Base-by-base conservation (phyloP, 2,888 invertebrate genomes). In the Tetanocera ferruginea region DNA sequence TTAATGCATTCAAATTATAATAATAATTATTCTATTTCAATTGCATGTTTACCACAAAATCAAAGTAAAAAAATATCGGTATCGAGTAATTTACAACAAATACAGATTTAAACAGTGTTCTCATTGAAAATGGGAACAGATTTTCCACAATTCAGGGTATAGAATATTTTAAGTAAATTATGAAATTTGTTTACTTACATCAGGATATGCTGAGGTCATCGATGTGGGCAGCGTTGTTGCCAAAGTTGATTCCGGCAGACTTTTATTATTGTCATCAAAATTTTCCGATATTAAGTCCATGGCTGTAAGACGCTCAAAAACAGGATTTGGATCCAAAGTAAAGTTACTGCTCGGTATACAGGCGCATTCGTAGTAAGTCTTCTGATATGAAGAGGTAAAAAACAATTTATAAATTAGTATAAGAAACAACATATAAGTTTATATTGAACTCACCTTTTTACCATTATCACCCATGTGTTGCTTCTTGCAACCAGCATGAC, bases 401-500 rank as follows among this genome's bases (percentile, higher is more conserved):
- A 3, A n/a, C 57, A 9, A 57, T 34, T 8, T 62, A 31, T 23
- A 79, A 51, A n/a, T 28, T 37, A 6, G 51, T 3, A 64, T 31
- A 2, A 23, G 1, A 55, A 55, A 52, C n/a, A n/a, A n/a, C n/a
- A 52, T 17, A 11, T 17, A 19, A 5, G 23, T 2, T 55, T 19
- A 0, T 3, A 19, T 55, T 55, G 19, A 14, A 19, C 80, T 78
- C 64, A 92, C 90, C 88, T 91, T 91, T 37, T 88, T 88, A 49
- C 91, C 91, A 81, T 91, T 90, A 4, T 84, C 37, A 0, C 85
- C 85, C 11, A 86, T 85, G 57, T 89, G 86, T 80, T 90, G 88
- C 31, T 88, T 88, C 71, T 89, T 91, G 86, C 95, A 95, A 5
- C 96, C 95, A 25, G 95, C 95, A 86, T 95, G 94, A 85, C 96